Evolutionary conservation across 2,888 invertebrate genomes (phyloP), one percentile per base, ranked within the genome.

Genomic region (Tricholauxania praeusta): DNA sequence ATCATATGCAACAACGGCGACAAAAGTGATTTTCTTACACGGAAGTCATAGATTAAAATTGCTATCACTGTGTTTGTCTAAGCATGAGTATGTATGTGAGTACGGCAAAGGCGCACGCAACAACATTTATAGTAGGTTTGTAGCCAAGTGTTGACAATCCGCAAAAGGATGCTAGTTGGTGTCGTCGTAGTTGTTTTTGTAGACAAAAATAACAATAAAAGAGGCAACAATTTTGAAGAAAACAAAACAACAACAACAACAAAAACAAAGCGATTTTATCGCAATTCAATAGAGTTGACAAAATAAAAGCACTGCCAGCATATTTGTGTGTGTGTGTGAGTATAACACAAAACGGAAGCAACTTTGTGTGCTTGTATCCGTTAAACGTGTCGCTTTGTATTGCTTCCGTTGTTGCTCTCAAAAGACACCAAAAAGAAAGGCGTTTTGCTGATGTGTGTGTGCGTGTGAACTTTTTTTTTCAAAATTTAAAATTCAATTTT

Each of bases 241-340:
- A 75, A 66, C 62, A 63, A 47, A 62, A 53, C 69, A 22, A 67
- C 49, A 3, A 64, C 48, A 19, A 49, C 47, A 64, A 49, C 64
- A 64, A 72, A 69, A 72, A 70, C 74, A 74, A 77, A 76, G 84
- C 84, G 84, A 84, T 83, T 84, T 84, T 83, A 83, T 83, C 83
- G 82, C 82, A 80, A 83, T 83, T 83, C 83, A 83, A 83, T 84
- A 84, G 83, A 83, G 22, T 14, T 39, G 14, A n/a, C 55, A 22
- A 57, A 22, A 63, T 48, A 39, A 14, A 5, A 47, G 19, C 32
- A 17, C 22, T 15, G 49, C 59, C 53, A 19, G 15, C 49, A 64
- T 53, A 10, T 47, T 55, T n/a, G 47, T 55, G 53, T 60, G 57
- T 66, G 53, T 12, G 22, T 49, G 22, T 15, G 15, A 32, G 17